Conservation (phyloP, 2,888 invertebrate species). For the Synanthedon andrenaeformis region DNA sequence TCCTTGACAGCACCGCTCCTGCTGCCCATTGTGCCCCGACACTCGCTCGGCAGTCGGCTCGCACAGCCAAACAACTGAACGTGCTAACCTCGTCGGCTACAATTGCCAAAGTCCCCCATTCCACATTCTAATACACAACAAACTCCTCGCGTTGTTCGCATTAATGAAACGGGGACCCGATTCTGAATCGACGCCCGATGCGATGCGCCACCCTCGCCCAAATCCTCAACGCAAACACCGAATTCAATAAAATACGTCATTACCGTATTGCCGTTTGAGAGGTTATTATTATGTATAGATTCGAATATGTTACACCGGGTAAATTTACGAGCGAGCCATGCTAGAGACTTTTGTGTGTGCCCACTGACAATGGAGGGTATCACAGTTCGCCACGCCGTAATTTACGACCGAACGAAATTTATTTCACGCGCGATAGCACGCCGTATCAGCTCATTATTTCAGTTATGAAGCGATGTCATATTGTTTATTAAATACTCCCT, state of each 20-base stretch:
- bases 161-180: constrained; percentile 2
- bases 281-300: constrained; percentile 15
- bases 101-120: background rate
- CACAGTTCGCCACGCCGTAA: background rate
- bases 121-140: background rate
- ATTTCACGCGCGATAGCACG: background rate
- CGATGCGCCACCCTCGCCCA: background rate
- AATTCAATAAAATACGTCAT: constrained; percentile 15
- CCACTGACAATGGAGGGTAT: background rate
- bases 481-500: background rate
- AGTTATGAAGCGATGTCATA: background rate
- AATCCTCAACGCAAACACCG: constrained; percentile 12
- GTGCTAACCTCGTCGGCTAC: background rate
- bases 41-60: background rate
- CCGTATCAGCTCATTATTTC: background rate
- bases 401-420: constrained; percentile 3
- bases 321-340: constrained; percentile 16
- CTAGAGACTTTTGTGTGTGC: background rate
- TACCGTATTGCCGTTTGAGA: constrained; percentile 7
- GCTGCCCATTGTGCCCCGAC: constrained; percentile 1
- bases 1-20: constrained; percentile 11
- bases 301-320: constrained; percentile 21
- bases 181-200: background rate
- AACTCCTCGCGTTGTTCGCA: background rate
- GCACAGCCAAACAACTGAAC: background rate